phyloP scores from a whole-genome alignment of 2,888 invertebrate species.

The Zygothrica quintamaculata region DNA sequence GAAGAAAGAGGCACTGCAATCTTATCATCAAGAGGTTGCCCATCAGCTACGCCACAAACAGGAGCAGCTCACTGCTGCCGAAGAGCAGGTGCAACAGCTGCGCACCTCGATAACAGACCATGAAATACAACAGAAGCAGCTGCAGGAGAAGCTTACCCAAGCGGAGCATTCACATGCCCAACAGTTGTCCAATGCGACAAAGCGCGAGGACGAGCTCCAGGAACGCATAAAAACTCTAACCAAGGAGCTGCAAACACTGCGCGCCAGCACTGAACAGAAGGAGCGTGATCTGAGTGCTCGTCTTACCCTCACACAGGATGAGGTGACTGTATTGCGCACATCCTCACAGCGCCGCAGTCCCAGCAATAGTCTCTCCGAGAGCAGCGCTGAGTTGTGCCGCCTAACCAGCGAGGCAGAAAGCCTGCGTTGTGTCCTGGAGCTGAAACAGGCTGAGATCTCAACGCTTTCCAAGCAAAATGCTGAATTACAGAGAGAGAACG shows the following conservation, averaged over 20 bases:
- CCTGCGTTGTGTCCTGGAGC: constrained; percentile 93
- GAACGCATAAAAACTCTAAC: constrained; percentile 80
- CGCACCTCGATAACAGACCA: constrained; percentile 70
- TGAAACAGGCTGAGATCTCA: constrained; percentile 93
- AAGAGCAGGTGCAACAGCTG: constrained; percentile 80
- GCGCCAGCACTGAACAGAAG: constrained; percentile 74
- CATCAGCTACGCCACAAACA: constrained; percentile 76
- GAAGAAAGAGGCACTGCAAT: constrained; percentile 73
- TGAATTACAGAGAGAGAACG: constrained; percentile 89
- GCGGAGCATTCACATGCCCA: constrained; percentile 75
- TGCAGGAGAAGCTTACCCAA: constrained; percentile 72
- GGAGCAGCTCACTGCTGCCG: constrained; percentile 84
- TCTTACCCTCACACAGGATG: constrained; percentile 82
- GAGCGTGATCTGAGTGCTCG: constrained; percentile 83
- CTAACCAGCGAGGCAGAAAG: constrained; percentile 92
- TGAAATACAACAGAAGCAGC: constrained; percentile 72
- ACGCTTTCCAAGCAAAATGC: constrained; percentile 90
- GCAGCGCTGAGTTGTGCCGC: constrained; percentile 79
- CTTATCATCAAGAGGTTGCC: constrained; percentile 73
- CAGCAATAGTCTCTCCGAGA: constrained; percentile 40
- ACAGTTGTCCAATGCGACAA: constrained; percentile 66
- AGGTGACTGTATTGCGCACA: constrained; percentile 79
- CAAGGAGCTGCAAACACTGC: constrained; percentile 79
- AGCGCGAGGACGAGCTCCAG: constrained; percentile 80
- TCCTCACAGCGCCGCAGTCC: constrained; percentile 64